Evolutionary conservation across 2,113 vertebrate species (phyloP), one percentile per base, ranked within the genome.

Genomic region (Oncorhynchus clarkii): DNA sequence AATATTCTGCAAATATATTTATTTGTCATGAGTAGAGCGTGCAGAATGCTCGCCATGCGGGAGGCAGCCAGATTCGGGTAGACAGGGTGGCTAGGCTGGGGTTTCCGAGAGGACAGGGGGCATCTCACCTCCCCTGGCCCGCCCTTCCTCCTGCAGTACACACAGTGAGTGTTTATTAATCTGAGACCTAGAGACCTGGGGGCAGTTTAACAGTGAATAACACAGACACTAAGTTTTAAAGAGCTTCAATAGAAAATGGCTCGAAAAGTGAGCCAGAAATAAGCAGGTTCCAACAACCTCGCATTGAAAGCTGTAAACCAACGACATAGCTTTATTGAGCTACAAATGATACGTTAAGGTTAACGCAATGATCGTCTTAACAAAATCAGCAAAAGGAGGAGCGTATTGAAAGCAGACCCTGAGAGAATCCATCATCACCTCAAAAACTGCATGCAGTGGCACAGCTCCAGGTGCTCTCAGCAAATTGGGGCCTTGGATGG

Each of bases 401-500:
- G 80, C 70, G 78, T 82, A 80, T 87, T 88, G 84, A 90, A 91
- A 89, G 92, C 92, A 87, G 92, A 90, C 95, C 88, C 95, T 92
- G 90, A 93, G 96, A 94, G 94, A 93, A 94, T 95, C 94, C 93
- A 95, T 95, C 95, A 96, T 95, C 93, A 95, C 94, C 94, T 94
- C 92, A 86, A 85, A 95, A 95, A 95, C 93, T 90, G 94, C 92
- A 93, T 90, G 91, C 91, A 86, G 93, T 92, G 82, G 94, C 94
- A 88, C 92, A 93, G 92, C 96, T 97, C 96, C 96, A 97, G 96
- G 96, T 96, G 95, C 95, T 95, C 89, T 91, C 86, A 93, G 96
- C 95, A 96, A 97, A 97, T 96, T 96, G 96, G 51, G 95, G 95
- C 96, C 95, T 95, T 96, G 93, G 93, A 95, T 92, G 95, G 94